Evolutionary conservation across 2,888 invertebrate species (phyloP), one percentile per base, ranked within the genome.

Genomic region (Coenonympha arcania): DNA sequence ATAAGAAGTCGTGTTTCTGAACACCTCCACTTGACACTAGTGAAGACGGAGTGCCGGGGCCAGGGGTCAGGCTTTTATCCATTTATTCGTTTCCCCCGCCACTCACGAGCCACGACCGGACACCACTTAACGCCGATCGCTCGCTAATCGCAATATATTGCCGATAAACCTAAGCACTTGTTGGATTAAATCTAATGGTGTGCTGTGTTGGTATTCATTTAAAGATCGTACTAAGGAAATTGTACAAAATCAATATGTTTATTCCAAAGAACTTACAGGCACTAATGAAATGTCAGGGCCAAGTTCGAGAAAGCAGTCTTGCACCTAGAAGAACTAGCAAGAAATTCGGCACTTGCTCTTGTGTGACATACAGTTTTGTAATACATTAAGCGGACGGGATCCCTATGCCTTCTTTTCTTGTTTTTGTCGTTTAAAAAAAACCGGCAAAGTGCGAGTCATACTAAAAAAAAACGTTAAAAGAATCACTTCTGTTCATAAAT

Each of bases 131-230:
- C 80, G 69, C 77, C 76, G 67, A 78, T 80, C 71, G 69, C 62
- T 67, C 69, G 64, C 64, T 83, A 83, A 83, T 77, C 64, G 66
- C 76, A 69, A 84, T 81, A 70, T 79, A 84, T 79, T 52, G 80
- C 68, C 72, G 65, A 73, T 78, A 76, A 77, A 71, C 63, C 54
- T 63, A 9, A 39, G 66, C 68, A 74, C 73, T 79, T 68, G 75
- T 73, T 71, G 68, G 68, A 62, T 64, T 41, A 34, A 19, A 50
- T 37, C 34, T 42, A 43, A 52, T 44, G 36, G 47, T 36, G 28
- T 48, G 19, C 52, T n/a, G n/a, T n/a, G n/a, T n/a, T 28, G 31
- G 42, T 19, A 42, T 41, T 34, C 18, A 41, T 47, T 42, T 37
- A 28, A 45, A 43, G 42, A 28, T n/a, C n/a, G 9, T 31, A 50